Evolutionary conservation across 2,888 invertebrate species (phyloP).

Genomic region (Bembecia ichneumoniformis): DNA sequence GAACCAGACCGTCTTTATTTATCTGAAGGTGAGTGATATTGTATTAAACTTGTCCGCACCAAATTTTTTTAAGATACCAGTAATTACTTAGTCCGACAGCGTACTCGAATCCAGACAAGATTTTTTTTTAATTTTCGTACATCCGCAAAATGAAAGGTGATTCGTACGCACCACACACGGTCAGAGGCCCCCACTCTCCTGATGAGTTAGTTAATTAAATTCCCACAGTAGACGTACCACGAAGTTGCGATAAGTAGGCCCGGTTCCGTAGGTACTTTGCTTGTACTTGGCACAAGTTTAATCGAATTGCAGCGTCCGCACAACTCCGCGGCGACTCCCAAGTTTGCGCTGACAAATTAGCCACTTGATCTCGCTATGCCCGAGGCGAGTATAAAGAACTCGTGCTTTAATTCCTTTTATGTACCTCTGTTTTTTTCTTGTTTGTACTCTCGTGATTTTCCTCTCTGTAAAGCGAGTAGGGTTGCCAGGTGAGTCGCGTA

Average conservation of each 20-base stretch:
- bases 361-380: constrained; percentile 52
- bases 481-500: too few relatives aligned
- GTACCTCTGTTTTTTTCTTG: constrained; percentile 19
- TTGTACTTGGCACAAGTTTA: constrained; percentile 58
- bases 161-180: constrained; percentile 17
- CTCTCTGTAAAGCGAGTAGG: too few relatives aligned
- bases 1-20: constrained; percentile 62
- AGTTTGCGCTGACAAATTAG: constrained; percentile 53
- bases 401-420: constrained; percentile 37
- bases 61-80: too few relatives aligned
- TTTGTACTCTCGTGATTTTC: neutral
- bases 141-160: constrained; percentile 12
- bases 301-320: constrained; percentile 63
- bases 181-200: constrained; percentile 23
- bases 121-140: neutral
- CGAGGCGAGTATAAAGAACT: constrained; percentile 43
- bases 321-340: neutral
- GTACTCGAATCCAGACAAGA: neutral
- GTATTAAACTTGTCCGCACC: too few relatives aligned
- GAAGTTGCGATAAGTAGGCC: constrained; percentile 54
- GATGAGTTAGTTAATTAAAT: constrained; percentile 63
- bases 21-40: constrained; percentile 48
- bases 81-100: neutral
- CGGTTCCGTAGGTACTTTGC: constrained; percentile 35
- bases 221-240: constrained; percentile 49